Evolutionary conservation across 1,140 invertebrate genomes (phyloP), one percentile per base, ranked within the genome.

Genomic region (Ridgeia piscesae): DNA sequence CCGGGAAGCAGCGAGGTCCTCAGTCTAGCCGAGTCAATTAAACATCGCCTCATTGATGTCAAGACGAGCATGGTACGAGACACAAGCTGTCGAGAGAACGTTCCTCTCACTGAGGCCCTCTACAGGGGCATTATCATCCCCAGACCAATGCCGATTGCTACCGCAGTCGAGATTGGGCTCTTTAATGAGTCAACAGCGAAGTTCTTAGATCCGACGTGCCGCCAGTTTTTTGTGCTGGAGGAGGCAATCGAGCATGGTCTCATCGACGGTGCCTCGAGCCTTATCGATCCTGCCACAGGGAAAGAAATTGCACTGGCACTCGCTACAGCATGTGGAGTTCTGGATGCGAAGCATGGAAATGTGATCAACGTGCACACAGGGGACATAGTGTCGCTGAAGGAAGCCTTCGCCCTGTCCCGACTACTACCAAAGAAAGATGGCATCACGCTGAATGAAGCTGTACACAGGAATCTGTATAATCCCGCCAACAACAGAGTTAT

Each of bases 111-210:
- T 6, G 97, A 98, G 95, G 98, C 98, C 8, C 77, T 92, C n/a
- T 77, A 92, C n/a, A 91, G 93, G 33, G 92, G 93, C 34, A 93
- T 93, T 35, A 42, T 93, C 4, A 93, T 93, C 89, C 89, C 93
- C 17, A 92, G 50, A 95, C 97, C 98, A 4, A 93, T 98, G 33
- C 98, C 98, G 1, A 94, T 98, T 48, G 98, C 98, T 94, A 96
- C 97, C 94, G 98, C 98, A 0, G 97, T 98, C 91, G 98, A 98
- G 95, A 97, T 98, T 96, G 98, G 98, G 1, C 95, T 98, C 0
- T 98, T 98, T 94, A 97, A 98, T 93, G 97, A 98, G 91, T 96
- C 96, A 92, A 97, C 97, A 0, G 98, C 98, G 31, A 98, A 98
- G 96, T 97, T 98, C n/a, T 97, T 97, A 33, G 98, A 98, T 88